phyloP scores from a whole-genome alignment of 2,888 invertebrate genomes.

The Macaria notata region DNA sequence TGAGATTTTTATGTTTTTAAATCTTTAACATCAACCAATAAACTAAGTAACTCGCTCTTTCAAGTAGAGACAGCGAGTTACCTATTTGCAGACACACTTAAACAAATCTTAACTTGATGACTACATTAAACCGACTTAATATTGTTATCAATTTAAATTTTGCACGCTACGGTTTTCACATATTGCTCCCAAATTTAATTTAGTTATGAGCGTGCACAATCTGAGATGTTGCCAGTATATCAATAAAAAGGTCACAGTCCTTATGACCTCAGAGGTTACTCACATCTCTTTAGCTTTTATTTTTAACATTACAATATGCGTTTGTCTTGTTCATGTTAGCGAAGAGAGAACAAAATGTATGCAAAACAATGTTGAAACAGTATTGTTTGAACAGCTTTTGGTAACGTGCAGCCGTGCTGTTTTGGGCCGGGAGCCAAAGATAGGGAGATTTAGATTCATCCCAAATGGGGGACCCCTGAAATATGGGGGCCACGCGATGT shows the following conservation, averaged over 20 bases:
- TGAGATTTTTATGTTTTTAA: too few species aligned
- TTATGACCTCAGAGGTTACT: background rate
- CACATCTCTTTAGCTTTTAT: too few species aligned
- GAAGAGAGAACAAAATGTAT: too few species aligned
- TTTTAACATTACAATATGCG: too few species aligned
- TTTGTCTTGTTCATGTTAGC: too few species aligned
- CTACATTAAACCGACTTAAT: background rate
- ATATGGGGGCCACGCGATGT: conserved; percentile 55
- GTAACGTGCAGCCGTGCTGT: conserved; percentile 18
- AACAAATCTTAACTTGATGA: too few species aligned
- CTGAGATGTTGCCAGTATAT: conserved; percentile 2
- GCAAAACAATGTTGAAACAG: too few species aligned
- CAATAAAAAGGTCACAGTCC: conserved; percentile 10
- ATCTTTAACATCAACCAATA: too few species aligned
- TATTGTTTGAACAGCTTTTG: too few species aligned
- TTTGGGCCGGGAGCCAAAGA: conserved; percentile 58
- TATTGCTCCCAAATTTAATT: conserved; percentile 4
- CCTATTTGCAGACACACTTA: too few species aligned
- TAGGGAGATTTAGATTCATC: conserved; percentile 64
- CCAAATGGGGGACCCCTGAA: conserved; percentile 53
- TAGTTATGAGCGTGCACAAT: background rate
- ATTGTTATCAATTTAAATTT: conserved; percentile 1
- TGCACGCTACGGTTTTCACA: background rate
- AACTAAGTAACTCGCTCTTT: too few species aligned
- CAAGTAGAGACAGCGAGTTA: too few species aligned